Evolutionary conservation across 37 sponge, comb jelly and placozoan genomes (phyloP).

Genomic region (Chondrilla cf. caribensis): DNA sequence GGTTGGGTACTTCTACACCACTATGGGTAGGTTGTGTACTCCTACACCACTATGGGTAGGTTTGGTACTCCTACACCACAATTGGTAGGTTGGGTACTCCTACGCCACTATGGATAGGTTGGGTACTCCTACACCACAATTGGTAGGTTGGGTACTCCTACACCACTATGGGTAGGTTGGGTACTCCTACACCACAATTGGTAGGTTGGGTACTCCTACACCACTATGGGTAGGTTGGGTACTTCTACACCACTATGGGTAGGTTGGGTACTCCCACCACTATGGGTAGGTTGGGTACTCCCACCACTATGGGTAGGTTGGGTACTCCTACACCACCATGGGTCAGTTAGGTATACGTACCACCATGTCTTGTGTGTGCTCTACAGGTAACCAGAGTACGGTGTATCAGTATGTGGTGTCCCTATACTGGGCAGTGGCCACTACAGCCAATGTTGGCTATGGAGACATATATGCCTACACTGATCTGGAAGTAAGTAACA

Average conservation of each 20-base stretch:
- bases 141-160: conserved; percentile 23
- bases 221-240: background rate
- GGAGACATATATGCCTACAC: conserved; percentile 76
- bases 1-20: background rate
- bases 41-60: conserved; percentile 32
- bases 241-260: conserved; percentile 29
- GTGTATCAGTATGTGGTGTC: conserved; percentile 68
- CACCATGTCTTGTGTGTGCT: too few species aligned
- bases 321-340: conserved; percentile 17
- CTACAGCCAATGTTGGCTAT: conserved; percentile 71
- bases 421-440: conserved; percentile 75
- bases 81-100: conserved; percentile 26
- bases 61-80: conserved; percentile 3
- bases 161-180: too few species aligned
- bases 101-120: too few species aligned
- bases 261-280: conserved; percentile 10
- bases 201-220: conserved; percentile 22
- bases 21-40: conserved; percentile 25
- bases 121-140: conserved; percentile 17
- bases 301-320: too few species aligned
- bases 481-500: background rate
- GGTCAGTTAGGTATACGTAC: conserved; percentile 27
- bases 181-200: conserved; percentile 23
- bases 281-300: conserved; percentile 23
- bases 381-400: conserved; percentile 1